Conservation (phyloP, 2,888 invertebrate species). For the Hoplodrina blanda region DNA sequence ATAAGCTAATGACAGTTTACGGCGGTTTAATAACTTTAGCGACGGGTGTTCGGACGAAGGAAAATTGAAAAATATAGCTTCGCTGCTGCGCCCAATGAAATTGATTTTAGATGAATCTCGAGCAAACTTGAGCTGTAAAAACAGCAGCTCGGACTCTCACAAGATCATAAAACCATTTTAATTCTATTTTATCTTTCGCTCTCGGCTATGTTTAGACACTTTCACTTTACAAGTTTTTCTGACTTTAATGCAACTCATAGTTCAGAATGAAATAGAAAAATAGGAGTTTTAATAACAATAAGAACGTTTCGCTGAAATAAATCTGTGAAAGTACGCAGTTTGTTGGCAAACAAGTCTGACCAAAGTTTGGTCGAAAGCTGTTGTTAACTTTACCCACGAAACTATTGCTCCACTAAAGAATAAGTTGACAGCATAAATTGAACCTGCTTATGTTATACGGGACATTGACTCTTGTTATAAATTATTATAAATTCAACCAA, state of each 20-base stretch:
- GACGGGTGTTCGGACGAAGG: constrained; percentile 7
- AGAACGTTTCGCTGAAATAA: constrained; percentile 54
- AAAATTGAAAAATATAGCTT: constrained; percentile 39
- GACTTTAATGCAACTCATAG: constrained; percentile 22
- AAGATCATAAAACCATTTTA: constrained; percentile 45
- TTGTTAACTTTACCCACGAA: constrained; percentile 46
- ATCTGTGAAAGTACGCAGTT: constrained; percentile 37
- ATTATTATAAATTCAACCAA: not conserved
- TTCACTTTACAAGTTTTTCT: constrained; percentile 36
- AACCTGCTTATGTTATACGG: constrained; percentile 4
- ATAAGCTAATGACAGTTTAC: constrained; percentile 58
- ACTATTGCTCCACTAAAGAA: constrained; percentile 47
- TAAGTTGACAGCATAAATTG: constrained; percentile 33
- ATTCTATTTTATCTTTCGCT: constrained; percentile 39
- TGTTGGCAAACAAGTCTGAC: constrained; percentile 51
- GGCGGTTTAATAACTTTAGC: constrained; percentile 48
- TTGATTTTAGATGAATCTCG: constrained; percentile 35
- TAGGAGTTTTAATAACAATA: constrained; percentile 33
- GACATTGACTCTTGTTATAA: constrained; percentile 11
- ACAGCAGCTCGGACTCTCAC: constrained; percentile 14
- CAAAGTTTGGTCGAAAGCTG: constrained; percentile 41
- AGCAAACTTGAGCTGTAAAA: constrained; percentile 11
- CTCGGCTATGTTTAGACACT: constrained; percentile 21
- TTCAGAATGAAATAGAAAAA: constrained; percentile 27
- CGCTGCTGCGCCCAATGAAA: constrained; percentile 21